phyloP scores from a whole-genome alignment of 2,888 invertebrate genomes.

The Polymixis flavicincta region DNA sequence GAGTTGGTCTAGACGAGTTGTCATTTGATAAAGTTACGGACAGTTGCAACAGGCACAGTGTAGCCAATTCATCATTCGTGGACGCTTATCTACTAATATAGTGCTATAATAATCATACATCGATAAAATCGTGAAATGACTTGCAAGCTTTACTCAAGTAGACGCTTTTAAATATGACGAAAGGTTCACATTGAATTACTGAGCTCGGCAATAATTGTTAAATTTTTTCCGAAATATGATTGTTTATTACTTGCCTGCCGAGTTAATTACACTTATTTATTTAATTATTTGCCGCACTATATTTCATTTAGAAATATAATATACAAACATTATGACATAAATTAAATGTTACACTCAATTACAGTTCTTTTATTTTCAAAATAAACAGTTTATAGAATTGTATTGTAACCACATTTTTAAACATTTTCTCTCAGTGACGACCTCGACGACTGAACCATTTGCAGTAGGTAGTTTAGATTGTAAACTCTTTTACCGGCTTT shows the following conservation, averaged over 20 bases:
- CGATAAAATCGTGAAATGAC: conserved; percentile 56
- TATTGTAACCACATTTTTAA: conserved; percentile 24
- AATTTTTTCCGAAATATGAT: conserved; percentile 15
- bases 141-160: conserved; percentile 24
- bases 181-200: conserved; percentile 31
- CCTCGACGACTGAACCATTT: conserved; percentile 32
- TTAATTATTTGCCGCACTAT: background rate
- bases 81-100: conserved; percentile 50
- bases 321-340: background rate
- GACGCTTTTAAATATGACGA: conserved; percentile 43
- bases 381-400: background rate
- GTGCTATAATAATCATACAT: conserved; percentile 40
- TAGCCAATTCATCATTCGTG: conserved; percentile 56
- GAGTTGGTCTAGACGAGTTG: conserved; percentile 54
- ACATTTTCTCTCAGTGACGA: conserved; percentile 27
- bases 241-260: conserved; percentile 7
- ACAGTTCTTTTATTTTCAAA: conserved; percentile 12
- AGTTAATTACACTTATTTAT: conserved; percentile 24
- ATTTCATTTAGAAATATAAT: conserved; percentile 2
- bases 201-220: conserved; percentile 13
- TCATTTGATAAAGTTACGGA: conserved; percentile 54
- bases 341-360: conserved; percentile 14
- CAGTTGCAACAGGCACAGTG: conserved; percentile 45
- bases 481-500: conserved; percentile 39
- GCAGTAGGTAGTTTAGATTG: conserved; percentile 35